Base-by-base conservation (phyloP, 1,140 invertebrate species). In the Lysiphlebus fabarum region DNA sequence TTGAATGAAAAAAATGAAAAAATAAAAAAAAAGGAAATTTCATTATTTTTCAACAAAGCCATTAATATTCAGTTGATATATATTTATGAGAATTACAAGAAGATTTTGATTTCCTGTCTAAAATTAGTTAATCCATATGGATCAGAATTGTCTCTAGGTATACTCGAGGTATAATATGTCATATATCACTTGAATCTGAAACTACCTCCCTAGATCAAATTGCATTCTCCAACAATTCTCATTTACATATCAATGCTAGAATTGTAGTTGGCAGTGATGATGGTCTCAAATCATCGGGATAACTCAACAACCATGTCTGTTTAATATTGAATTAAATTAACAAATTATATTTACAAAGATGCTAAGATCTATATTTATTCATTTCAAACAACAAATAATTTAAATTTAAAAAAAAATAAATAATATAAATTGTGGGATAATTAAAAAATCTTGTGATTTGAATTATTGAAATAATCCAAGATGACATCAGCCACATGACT, bases 121-220 rank as follows among this genome's bases (percentile, higher is more conserved):
- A 60, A 68, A 65, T 65, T 64, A 62, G 63, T 66, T 68, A 61
- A 68, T 66, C 63, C 63, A 65, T 68, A 66, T 65, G 62, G 65
- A 64, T 65, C 54, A 56, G 62, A 45, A 65, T 66, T 64, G 61
- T 66, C 65, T 64, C 61, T 44, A 43, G 17, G 17, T 26, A 26
- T 26, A 59, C 41, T 49, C 49, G 44, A 50, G 47, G 53, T 49
- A 17, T 36, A 60, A 54, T 60, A 40, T 38, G 45, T 53, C 56
- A 59, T 62, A 62, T 50, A 59, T 62, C 61, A 56, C 57, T 55
- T n/a, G 37, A 56, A 53, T 62, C 49, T 57, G 41, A 49, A 50
- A 50, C 56, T 58, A 49, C 41, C 41, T 26, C 17, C 17, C 17
- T 26, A 26, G 17, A 26, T 26, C 17, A 26, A 26, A 49, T 50